Evolutionary conservation across 2,888 invertebrate genomes (phyloP), one percentile per base, ranked within the genome.

Genomic region (Hydraecia micacea): DNA sequence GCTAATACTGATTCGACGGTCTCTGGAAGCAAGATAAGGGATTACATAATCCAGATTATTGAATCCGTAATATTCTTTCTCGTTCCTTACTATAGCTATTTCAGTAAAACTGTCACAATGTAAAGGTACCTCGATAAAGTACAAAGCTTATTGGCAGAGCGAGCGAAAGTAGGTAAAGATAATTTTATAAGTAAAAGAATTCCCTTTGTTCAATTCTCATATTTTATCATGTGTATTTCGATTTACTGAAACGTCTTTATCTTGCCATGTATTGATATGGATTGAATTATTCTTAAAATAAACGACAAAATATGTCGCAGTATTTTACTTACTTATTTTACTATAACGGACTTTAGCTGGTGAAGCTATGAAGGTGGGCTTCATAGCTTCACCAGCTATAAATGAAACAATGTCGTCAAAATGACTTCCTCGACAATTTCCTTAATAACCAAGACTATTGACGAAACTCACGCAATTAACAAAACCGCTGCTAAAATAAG

Each of bases 1-100:
- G 90, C 86, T 90, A 90, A 90, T 91, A 90, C 88, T 86, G 65
- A 85, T 82, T 84, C 83, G 73, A 85, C 76, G 85, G 80, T 85
- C 80, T 80, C 77, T 84, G 80, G 77, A 77, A 83, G 76, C 74
- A 81, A 86, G 85, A 88, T 85, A 85, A 85, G 83, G 75, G 86
- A 86, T 88, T 73, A 83, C 80, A 69, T 85, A 88, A 86, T 89
- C 82, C 80, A 80, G 83, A 89, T 88, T 85, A 88, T 88, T 89
- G 81, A 89, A 86, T 80, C 80, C 62, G 75, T 85, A 80, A 87
- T 85, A 82, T 86, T 81, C 75, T 83, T 86, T 83, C 80, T 80
- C 79, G 52, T 75, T 81, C 72, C 77, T 75, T 67, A 58, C 78
- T 78, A 58, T 68, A 60, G 62, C 69, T 77, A 76, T 68, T 78